Percentiles rank a stretch among this genome's conserved stretches.
These are phyloP conservation scores for Hipparchia semele DNA, from an alignment of 2,888 invertebrate species.

Conservation along the genomic window DNA sequence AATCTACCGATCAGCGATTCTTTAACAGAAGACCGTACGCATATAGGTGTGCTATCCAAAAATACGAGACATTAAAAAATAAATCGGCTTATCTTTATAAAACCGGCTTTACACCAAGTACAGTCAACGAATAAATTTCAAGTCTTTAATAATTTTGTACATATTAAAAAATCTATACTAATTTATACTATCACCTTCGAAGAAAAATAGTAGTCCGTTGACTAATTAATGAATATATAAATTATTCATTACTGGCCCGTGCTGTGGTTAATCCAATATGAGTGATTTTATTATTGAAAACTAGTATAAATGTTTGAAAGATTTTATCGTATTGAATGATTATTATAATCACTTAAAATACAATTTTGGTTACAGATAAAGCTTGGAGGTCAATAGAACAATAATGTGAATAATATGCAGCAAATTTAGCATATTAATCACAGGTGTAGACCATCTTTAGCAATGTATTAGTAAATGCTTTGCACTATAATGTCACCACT, in stretches of 20 bases:
- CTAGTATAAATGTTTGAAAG: constrained; percentile 1
- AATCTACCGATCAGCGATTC: constrained; percentile 25
- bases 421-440: background rate
- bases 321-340: background rate
- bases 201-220: constrained; percentile 11
- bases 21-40: constrained; percentile 29
- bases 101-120: constrained; percentile 76
- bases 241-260: constrained; percentile 35
- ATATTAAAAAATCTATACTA: constrained; percentile 5
- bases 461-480: too few relatives aligned
- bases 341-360: background rate
- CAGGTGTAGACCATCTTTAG: background rate
- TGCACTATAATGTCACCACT: too few relatives aligned
- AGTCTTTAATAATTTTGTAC: background rate
- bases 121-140: constrained; percentile 50
- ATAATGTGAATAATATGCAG: constrained; percentile 9
- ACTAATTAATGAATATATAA: constrained; percentile 23
- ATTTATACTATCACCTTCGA: background rate
- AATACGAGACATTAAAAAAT: constrained; percentile 75
- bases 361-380: background rate
- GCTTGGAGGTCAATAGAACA: constrained; percentile 8
- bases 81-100: constrained; percentile 82
- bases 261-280: constrained; percentile 26
- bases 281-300: constrained; percentile 13
- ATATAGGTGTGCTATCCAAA: constrained; percentile 49